Evolutionary conservation across 2,113 vertebrate species (phyloP).

Genomic region (Dolichallabes microphthalmus): DNA sequence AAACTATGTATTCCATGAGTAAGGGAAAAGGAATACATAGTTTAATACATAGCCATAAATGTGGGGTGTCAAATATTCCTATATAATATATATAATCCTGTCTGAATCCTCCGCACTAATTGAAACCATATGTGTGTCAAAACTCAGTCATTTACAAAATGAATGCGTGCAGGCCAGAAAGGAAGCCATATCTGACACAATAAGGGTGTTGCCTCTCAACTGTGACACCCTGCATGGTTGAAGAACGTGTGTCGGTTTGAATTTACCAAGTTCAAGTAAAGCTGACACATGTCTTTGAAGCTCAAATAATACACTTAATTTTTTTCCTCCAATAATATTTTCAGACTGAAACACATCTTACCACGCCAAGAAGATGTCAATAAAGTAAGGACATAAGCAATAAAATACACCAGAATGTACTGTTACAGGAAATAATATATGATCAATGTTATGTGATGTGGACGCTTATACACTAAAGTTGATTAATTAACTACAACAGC

Average conservation of each 20-base stretch:
- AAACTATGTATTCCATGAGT: constrained; percentile 18
- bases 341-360: neutral
- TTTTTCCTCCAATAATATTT: neutral
- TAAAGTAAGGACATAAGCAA: neutral
- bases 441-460: neutral
- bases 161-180: neutral
- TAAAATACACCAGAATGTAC: neutral
- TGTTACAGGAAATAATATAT: neutral
- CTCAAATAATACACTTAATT: neutral
- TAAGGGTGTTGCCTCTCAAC: constrained; percentile 19
- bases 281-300: neutral
- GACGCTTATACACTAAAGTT: neutral
- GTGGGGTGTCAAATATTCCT: constrained; percentile 66
- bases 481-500: neutral
- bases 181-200: constrained; percentile 12
- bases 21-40: constrained; percentile 13
- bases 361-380: neutral
- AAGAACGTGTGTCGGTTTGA: neutral
- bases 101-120: constrained; percentile 65
- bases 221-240: constrained; percentile 13
- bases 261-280: neutral
- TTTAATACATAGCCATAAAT: too few relatives aligned
- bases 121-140: constrained; percentile 63
- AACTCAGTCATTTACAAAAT: constrained; percentile 8
- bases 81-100: constrained; percentile 68